A percentile compares a stretch with the other conserved stretches of the same genome.
Evolutionary conservation across 2,888 invertebrate species (phyloP).

Genomic region (Unio delphinus): DNA sequence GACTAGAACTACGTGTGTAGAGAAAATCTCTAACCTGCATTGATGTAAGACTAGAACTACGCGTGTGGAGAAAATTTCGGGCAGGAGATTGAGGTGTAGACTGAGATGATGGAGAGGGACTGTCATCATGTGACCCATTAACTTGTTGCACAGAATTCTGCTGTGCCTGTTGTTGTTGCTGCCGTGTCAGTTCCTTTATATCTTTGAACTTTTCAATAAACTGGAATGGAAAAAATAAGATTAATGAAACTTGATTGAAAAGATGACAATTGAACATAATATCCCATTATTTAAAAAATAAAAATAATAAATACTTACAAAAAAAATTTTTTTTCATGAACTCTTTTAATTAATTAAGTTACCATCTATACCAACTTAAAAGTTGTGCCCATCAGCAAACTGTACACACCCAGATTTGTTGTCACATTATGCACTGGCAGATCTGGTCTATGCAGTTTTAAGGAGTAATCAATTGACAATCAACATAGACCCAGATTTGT

Average conservation of each 20-base stretch:
- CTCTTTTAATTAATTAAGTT: too few relatives aligned
- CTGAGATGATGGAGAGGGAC: constrained; percentile 32
- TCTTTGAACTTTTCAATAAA: constrained; percentile 99
- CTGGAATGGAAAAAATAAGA: constrained; percentile 72
- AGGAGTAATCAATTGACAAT: too few relatives aligned
- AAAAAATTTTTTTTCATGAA: too few relatives aligned
- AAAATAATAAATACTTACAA: too few relatives aligned
- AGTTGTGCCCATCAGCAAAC: too few relatives aligned
- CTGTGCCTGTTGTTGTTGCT: constrained; percentile 46
- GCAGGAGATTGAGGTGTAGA: constrained; percentile 29
- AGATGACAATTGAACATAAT: neutral
- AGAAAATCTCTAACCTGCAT: constrained; percentile 36
- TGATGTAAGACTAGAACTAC: constrained; percentile 63
- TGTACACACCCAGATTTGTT: too few relatives aligned
- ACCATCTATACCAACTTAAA: too few relatives aligned
- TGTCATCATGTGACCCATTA: constrained; percentile 48
- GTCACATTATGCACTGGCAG: too few relatives aligned
- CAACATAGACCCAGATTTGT: too few relatives aligned
- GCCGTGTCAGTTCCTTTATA: constrained; percentile 92
- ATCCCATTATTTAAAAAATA: too few relatives aligned
- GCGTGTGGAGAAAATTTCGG: constrained; percentile 51
- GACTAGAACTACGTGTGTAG: too few relatives aligned
- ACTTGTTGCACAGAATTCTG: constrained; percentile 40
- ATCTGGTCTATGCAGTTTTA: too few relatives aligned
- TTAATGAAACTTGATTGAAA: neutral